Evolutionary conservation across 30 jellyfish, hydroid and myxozoan genomes (phyloP).

Genomic region (Aurelia aurita): DNA sequence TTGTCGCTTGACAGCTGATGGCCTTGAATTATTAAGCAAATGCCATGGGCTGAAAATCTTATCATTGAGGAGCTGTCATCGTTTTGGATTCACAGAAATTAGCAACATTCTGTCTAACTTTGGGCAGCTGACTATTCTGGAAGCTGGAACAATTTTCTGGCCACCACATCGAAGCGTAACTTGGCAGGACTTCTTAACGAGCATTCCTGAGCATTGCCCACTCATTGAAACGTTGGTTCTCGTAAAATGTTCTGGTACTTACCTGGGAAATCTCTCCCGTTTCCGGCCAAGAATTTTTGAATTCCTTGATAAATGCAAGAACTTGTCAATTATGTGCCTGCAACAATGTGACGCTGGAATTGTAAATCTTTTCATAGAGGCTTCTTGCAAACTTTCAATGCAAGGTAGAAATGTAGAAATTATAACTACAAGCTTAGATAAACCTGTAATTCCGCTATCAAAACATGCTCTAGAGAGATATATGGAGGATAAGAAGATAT

Average conservation of each 20-base stretch:
- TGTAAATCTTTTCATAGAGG: constrained; percentile 7
- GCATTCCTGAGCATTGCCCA: constrained; percentile 47
- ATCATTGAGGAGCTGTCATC: constrained; percentile 54
- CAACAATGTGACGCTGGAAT: constrained; percentile 56
- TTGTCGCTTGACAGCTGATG: constrained; percentile 14
- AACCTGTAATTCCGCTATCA: constrained; percentile 42
- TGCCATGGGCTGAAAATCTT: constrained; percentile 29
- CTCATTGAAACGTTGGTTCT: constrained; percentile 21
- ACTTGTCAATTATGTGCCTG: constrained; percentile 13
- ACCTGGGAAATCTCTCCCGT: constrained; percentile 23
- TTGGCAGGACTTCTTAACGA: constrained; percentile 33
- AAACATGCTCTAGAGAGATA: constrained; percentile 41
- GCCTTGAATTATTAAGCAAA: constrained; percentile 7
- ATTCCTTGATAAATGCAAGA: constrained; percentile 18
- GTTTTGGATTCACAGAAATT: constrained; percentile 31
- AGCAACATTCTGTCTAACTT: constrained; percentile 8
- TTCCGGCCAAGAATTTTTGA: constrained; percentile 28
- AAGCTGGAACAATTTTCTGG: constrained; percentile 45
- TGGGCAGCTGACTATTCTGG: constrained; percentile 14
- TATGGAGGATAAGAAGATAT: constrained; percentile 4
- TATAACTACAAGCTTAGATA: not conserved
- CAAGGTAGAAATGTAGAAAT: constrained; percentile 7
- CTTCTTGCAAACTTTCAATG: not conserved
- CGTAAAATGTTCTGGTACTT: constrained; percentile 42
- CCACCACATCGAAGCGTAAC: constrained; percentile 29